phyloP scores from a whole-genome alignment of 2,797 vertebrate genomes.

The Aldrovandia affinis region DNA sequence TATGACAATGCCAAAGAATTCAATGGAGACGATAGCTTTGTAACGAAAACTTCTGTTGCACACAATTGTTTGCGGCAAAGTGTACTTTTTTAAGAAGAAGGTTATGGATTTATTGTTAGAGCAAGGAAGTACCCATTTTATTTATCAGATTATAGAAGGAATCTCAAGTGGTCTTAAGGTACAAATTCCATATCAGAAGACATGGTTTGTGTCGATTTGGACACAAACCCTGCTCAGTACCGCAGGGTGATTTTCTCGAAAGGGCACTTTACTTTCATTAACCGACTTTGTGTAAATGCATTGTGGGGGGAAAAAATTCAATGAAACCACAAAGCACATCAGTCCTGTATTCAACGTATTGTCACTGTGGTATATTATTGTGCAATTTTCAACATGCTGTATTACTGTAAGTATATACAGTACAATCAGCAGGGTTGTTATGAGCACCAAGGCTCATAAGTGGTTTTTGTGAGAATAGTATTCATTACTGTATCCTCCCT shows the following conservation, averaged over 20 bases:
- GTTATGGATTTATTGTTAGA: background rate
- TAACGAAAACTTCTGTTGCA: background rate
- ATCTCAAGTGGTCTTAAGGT: background rate
- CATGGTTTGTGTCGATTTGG: background rate
- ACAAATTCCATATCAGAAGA: background rate
- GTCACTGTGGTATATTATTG: slow-evolving; percentile 16
- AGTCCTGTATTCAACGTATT: background rate
- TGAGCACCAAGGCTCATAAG: slow-evolving; percentile 14
- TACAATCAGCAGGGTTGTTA: slow-evolving; percentile 21
- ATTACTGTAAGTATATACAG: slow-evolving; percentile 24
- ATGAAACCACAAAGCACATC: slow-evolving; percentile 6
- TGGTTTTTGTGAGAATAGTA: slow-evolving; percentile 25
- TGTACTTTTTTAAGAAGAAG: too few species aligned
- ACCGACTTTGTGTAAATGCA: background rate
- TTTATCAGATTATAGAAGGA: background rate
- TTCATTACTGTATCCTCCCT: slow-evolving; percentile 17
- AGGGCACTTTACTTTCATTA: background rate
- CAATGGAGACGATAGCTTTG: background rate
- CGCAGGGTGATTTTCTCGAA: background rate
- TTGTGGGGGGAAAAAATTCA: background rate
- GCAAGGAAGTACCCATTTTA: background rate
- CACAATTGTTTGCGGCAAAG: background rate
- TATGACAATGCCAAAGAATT: background rate
- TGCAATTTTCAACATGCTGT: slow-evolving; percentile 11
- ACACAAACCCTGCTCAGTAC: background rate